Evolutionary conservation across 2,113 vertebrate species (phyloP).

Genomic region (Leptosomus discolor): DNA sequence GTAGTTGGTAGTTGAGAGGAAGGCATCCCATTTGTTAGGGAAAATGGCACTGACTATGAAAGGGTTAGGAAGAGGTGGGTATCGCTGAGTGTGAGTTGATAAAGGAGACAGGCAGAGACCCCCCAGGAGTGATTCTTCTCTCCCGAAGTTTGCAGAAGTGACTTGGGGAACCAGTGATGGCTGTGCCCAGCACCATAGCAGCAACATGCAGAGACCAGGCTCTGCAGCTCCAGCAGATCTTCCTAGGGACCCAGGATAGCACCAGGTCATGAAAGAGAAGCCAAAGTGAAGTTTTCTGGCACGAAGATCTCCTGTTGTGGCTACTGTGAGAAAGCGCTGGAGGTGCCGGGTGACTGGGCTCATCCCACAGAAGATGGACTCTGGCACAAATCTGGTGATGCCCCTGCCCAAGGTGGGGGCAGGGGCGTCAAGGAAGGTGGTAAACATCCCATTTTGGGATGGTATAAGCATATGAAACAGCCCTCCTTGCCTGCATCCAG

Average conservation of each 20-base stretch:
- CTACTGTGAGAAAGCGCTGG: background rate
- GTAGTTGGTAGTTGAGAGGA: background rate
- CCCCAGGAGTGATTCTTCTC: background rate
- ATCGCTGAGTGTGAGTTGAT: background rate
- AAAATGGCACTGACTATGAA: background rate
- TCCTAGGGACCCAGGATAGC: background rate
- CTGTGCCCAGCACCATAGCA: background rate
- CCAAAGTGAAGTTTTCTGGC: background rate
- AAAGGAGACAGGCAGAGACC: background rate
- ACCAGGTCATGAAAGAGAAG: background rate
- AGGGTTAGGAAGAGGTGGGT: fast-evolving
- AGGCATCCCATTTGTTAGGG: background rate
- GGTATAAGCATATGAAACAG: background rate
- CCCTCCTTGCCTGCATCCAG: background rate
- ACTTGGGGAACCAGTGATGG: background rate
- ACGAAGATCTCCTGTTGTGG: background rate
- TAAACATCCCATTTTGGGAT: background rate
- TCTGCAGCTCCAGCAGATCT: background rate
- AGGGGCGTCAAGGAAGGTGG: background rate
- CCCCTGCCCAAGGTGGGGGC: fast-evolving
- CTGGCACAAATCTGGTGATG: fast-evolving
- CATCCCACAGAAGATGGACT: background rate
- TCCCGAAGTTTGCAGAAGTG: background rate
- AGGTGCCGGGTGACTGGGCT: background rate
- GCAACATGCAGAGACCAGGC: background rate